Percentiles rank a stretch among this genome's conserved stretches.
These are phyloP conservation scores for Stenodera caucasica DNA, from an alignment of 2,888 invertebrate species.

Conservation along the genomic window DNA sequence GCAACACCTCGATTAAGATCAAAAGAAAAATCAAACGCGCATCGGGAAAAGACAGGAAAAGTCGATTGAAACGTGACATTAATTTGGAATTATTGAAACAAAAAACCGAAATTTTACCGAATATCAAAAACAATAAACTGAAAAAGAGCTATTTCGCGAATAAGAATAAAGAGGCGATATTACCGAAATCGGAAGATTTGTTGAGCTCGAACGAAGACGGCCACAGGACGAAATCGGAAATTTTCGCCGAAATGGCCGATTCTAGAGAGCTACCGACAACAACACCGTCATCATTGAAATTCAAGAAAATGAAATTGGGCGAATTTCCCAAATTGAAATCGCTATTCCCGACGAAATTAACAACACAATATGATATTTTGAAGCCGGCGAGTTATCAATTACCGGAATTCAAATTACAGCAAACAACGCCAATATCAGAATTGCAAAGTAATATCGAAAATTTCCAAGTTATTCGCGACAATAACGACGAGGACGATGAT, in stretches of 20 bases:
- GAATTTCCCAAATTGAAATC: constrained; percentile 1
- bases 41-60: constrained; percentile 23
- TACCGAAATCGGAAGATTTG: constrained; percentile 35
- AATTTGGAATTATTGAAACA: constrained; percentile 46
- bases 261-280: constrained; percentile 23
- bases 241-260: constrained; percentile 34
- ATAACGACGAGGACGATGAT: constrained; percentile 18
- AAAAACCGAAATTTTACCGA: constrained; percentile 28
- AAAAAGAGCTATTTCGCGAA: constrained; percentile 20
- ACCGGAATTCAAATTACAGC: neutral
- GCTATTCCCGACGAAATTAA: neutral
- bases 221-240: constrained; percentile 21
- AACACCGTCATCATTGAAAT: constrained; percentile 14
- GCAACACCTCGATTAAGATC: constrained; percentile 24
- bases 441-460: neutral
- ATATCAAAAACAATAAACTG: constrained; percentile 21
- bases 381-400: neutral
- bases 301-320: constrained; percentile 6
- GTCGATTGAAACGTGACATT: constrained; percentile 40
- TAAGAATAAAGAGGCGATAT: constrained; percentile 28
- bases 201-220: constrained; percentile 15
- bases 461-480: neutral
- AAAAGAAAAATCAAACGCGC: constrained; percentile 10
- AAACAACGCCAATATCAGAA: neutral
- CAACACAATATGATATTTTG: constrained; percentile 1